Evolutionary conservation across 2,113 vertebrate genomes (phyloP), one percentile per base, ranked within the genome.

Genomic region (Aleadryas rufinucha): DNA sequence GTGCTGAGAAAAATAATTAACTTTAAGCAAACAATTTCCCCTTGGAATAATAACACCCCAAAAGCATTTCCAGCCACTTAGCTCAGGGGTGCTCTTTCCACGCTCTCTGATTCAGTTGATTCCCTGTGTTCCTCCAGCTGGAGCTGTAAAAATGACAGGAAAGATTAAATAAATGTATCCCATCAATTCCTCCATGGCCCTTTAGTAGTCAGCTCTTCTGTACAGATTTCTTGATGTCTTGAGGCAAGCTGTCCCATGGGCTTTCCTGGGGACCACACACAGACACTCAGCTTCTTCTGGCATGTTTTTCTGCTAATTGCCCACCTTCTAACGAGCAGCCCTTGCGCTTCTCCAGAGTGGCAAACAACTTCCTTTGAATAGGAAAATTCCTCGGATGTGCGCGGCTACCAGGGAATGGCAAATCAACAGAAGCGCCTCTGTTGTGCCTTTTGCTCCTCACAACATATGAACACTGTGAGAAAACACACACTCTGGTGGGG

Each of bases 261-360:
- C 85, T 88, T 88, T 91, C 35, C 68, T 77, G 77, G 69, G 79
- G 95, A 95, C 90, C 96, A 96, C 96, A 96, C 95, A 96, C 90
- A 94, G 56, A 37, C 87, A 66, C 78, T 54, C 59, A 35, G 33
- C 87, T 86, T 57, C 47, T 42, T 63, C 24, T 59, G 50, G 64
- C 39, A 33, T 70, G 70, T 94, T 82, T 90, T 75, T 28, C 76
- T 90, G 72, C 68, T 96, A 96, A 96, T 95, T 97, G 77, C 86
- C 79, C 56, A 23, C 87, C 90, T 90, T 89, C 68, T 89, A 89
- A 90, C 33, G 54, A 83, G 83, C 64, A 86, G 56, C n/a, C 50
- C 59, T 59, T 52, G 30, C 5, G 2, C 68, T 92, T 89, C 72
- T 90, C 64, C 76, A 52, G 66, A 61, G 41, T 57, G 13, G 2